Conservation (phyloP, 2,888 invertebrate genomes). For the Heliconius cydno region DNA sequence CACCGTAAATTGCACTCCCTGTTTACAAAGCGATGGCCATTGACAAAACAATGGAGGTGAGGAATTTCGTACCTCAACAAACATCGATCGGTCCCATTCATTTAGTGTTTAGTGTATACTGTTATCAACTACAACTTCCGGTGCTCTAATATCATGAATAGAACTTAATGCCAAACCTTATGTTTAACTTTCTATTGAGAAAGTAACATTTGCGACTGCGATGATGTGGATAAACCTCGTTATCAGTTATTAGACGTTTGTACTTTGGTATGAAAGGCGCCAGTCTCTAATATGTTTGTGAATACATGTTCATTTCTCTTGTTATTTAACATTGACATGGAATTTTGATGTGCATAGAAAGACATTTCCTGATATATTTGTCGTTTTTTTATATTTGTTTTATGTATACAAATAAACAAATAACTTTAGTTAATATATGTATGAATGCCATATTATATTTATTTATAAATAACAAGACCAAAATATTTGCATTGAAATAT, state of each 20-base stretch:
- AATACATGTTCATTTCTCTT: constrained; percentile 32
- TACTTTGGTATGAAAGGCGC: constrained; percentile 48
- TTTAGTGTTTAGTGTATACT: constrained; percentile 39
- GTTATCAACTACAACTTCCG: constrained; percentile 71
- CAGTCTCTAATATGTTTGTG: constrained; percentile 34
- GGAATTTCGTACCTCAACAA: constrained; percentile 70
- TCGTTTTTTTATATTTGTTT: neutral
- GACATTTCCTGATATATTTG: neutral
- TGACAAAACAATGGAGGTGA: constrained; percentile 65
- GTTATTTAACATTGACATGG: constrained; percentile 14
- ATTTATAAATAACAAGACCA: neutral
- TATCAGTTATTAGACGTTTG: constrained; percentile 68
- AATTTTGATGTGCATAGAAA: neutral
- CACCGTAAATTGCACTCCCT: constrained; percentile 42
- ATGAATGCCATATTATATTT: neutral
- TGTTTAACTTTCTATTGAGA: constrained; percentile 79
- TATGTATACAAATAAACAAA: neutral
- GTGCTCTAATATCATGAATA: constrained; percentile 74
- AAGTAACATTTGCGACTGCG: constrained; percentile 72
- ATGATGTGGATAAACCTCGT: constrained; percentile 64
- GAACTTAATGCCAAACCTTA: constrained; percentile 65
- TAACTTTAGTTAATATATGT: neutral
- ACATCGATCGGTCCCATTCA: constrained; percentile 65
- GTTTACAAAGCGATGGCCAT: constrained; percentile 25
- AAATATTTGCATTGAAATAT: neutral